Conservation (phyloP, 2,797 vertebrate genomes). For the Lepilemur ruficaudatus region DNA sequence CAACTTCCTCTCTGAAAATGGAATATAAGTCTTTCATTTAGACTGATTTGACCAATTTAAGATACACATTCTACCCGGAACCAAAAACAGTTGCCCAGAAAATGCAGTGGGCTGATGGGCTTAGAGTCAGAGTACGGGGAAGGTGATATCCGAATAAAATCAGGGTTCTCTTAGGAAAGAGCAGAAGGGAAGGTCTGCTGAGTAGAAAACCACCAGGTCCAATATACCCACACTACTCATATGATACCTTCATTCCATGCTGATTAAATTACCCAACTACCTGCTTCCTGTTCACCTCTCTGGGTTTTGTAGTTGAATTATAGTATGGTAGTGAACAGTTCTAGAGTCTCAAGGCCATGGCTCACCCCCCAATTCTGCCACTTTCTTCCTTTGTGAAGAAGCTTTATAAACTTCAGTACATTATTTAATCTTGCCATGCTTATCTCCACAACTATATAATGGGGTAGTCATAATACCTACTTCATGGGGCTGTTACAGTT, state of each 20-base stretch:
- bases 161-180: not conserved
- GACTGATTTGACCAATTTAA: not conserved
- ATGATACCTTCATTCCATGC: not conserved
- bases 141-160: not conserved
- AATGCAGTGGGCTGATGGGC: not conserved
- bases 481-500: not conserved
- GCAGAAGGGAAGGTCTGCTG: not conserved
- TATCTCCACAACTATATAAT: not conserved
- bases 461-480: not conserved
- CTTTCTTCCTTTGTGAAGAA: not conserved
- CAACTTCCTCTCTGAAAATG: not conserved
- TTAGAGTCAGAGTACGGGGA: not conserved
- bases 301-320: not conserved
- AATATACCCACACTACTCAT: not conserved
- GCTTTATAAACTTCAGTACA: not conserved
- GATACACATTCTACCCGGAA: not conserved
- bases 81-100: not conserved
- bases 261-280: not conserved
- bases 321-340: not conserved
- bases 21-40: not conserved
- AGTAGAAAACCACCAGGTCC: not conserved
- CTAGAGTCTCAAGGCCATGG: not conserved
- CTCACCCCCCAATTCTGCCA: not conserved
- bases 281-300: not conserved
- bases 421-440: not conserved